phyloP scores from a whole-genome alignment of 2,797 vertebrate genomes.

The Taenioides sp. region DNA sequence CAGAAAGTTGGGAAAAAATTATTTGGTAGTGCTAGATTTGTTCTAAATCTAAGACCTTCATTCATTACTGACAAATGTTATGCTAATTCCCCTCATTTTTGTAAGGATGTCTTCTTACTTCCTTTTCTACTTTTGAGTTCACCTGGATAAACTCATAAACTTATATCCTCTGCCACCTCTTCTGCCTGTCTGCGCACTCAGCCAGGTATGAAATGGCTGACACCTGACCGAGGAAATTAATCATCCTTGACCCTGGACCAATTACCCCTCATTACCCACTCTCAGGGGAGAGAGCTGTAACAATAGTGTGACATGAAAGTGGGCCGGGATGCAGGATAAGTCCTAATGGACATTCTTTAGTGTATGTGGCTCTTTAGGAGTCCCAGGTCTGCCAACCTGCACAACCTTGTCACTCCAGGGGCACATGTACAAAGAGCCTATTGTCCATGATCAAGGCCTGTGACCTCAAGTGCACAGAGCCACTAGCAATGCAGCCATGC shows the following conservation, averaged over 20 bases:
- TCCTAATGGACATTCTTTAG: conserved; percentile 67
- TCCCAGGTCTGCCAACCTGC: conserved; percentile 60
- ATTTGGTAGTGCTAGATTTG: background rate
- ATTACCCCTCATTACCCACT: conserved; percentile 80
- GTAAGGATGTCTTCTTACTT: background rate
- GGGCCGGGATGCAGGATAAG: conserved; percentile 39
- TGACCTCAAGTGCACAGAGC: conserved; percentile 54
- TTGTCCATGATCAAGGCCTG: conserved; percentile 61
- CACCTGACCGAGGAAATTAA: conserved; percentile 80
- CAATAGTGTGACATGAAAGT: conserved; percentile 72
- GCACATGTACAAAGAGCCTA: conserved; percentile 62
- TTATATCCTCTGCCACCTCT: conserved; percentile 41
- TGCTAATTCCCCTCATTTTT: background rate
- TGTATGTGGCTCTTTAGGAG: conserved; percentile 53
- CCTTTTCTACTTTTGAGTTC: background rate
- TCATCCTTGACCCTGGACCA: conserved; percentile 80
- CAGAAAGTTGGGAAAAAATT: background rate
- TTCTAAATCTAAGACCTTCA: background rate
- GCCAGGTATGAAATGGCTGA: conserved; percentile 73
- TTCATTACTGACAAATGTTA: background rate
- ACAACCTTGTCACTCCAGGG: conserved; percentile 64
- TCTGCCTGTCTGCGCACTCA: conserved; percentile 50
- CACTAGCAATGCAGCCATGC: conserved; percentile 19
- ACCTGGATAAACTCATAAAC: conserved; percentile 23
- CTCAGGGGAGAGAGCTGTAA: conserved; percentile 60